Evolutionary conservation across 2,888 invertebrate genomes (phyloP).

Genomic region (Tinea pellionella): DNA sequence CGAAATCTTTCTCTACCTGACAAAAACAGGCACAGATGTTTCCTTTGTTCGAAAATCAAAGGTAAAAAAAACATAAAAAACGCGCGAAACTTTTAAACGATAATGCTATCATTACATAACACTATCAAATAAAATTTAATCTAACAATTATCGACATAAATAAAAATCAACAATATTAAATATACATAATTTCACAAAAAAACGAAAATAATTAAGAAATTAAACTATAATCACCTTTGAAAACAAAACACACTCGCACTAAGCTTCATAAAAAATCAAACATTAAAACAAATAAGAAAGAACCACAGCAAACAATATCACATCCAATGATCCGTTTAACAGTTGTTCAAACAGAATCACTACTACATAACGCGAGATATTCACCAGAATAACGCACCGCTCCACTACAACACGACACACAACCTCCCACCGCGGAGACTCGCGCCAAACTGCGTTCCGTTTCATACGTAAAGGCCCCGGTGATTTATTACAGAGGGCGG

Average conservation of each 20-base stretch:
- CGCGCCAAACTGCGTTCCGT: slow-evolving; percentile 58
- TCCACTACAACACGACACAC: slow-evolving; percentile 24
- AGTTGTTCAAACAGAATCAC: slow-evolving; percentile 60
- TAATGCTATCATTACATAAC: neutral
- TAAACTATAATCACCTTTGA: neutral
- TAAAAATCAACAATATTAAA: neutral
- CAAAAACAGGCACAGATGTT: neutral
- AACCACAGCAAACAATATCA: slow-evolving; percentile 57
- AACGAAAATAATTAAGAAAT: neutral
- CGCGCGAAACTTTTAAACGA: slow-evolving; percentile 3
- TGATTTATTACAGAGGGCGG: slow-evolving; percentile 49
- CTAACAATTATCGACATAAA: neutral
- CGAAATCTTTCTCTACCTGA: neutral
- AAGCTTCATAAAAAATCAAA: slow-evolving; percentile 46
- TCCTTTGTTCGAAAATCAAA: neutral
- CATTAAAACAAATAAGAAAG: slow-evolving; percentile 60
- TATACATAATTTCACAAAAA: neutral
- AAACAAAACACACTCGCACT: slow-evolving; percentile 16
- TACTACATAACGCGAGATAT: slow-evolving; percentile 31
- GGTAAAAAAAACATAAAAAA: neutral
- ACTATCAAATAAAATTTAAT: neutral
- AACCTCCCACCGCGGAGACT: slow-evolving; percentile 39
- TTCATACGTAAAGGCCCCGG: slow-evolving; percentile 41
- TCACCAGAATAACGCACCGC: neutral
- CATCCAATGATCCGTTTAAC: slow-evolving; percentile 67